phyloP scores from a whole-genome alignment of 2,888 invertebrate species.

The Cantharis nigra region DNA sequence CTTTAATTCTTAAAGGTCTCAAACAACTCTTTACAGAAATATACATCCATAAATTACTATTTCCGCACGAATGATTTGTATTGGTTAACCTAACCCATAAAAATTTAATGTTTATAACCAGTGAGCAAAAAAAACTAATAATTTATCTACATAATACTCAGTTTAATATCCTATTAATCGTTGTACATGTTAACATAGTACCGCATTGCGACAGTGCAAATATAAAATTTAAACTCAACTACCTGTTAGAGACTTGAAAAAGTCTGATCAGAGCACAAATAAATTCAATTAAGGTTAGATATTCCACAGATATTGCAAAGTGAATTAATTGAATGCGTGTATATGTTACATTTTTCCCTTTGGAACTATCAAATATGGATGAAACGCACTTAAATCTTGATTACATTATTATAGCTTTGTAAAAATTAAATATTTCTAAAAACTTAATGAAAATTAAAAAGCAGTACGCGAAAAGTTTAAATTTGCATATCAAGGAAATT shows the following conservation, averaged over 20 bases:
- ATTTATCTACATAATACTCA: conserved; percentile 46
- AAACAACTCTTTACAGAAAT: neutral
- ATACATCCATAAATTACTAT: neutral
- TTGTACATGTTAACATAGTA: conserved; percentile 31
- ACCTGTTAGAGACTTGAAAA: conserved; percentile 20
- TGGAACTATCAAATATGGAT: neutral
- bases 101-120: neutral
- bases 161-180: conserved; percentile 49
- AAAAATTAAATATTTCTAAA: neutral
- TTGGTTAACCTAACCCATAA: neutral
- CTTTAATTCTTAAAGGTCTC: neutral
- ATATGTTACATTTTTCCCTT: neutral
- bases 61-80: neutral
- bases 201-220: conserved; percentile 45
- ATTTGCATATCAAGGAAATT: neutral
- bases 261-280: conserved; percentile 41
- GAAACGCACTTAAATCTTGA: neutral
- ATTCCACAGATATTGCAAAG: conserved; percentile 41
- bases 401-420: neutral
- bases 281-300: conserved; percentile 50
- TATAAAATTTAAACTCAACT: conserved; percentile 42
- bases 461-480: neutral
- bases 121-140: neutral
- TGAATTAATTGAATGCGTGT: conserved; percentile 41
- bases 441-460: neutral